These are phyloP conservation scores for Chrysodeixis includens DNA, from an alignment of 2,888 invertebrate genomes.

Conservation along the genomic window DNA sequence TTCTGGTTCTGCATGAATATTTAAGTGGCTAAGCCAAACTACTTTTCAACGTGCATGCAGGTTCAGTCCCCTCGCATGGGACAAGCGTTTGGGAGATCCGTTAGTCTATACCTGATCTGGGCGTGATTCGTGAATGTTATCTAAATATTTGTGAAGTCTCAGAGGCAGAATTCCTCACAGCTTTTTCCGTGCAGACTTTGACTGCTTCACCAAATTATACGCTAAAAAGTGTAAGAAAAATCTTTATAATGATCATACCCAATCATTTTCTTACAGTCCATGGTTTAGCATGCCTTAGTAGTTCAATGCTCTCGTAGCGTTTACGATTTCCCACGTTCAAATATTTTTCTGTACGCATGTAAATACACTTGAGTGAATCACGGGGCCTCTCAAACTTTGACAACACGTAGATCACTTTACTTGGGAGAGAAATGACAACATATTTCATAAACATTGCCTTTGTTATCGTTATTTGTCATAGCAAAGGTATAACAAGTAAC, in stretches of 20 bases:
- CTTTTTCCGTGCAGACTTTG: no score
- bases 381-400: slow-evolving; percentile 73
- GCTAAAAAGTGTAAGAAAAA: no score
- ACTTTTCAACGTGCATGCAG: no score
- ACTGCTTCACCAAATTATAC: no score
- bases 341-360: slow-evolving; percentile 70
- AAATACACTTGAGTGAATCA: slow-evolving; percentile 75
- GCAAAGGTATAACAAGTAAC: slow-evolving; percentile 52
- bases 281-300: slow-evolving; percentile 43
- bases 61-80: no score
- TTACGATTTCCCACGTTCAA: slow-evolving; percentile 65
- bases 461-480: slow-evolving; percentile 65
- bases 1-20: no score
- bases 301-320: slow-evolving; percentile 62
- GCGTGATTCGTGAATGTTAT: no score
- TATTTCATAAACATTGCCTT: slow-evolving; percentile 68
- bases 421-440: slow-evolving; percentile 72
- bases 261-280: slow-evolving; percentile 50
- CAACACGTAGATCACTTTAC: slow-evolving; percentile 77
- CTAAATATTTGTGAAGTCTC: no score
- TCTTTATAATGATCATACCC: slow-evolving; percentile 45
- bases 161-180: no score
- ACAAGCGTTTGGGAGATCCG: no score
- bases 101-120: no score
- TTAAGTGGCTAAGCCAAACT: no score